Evolutionary conservation across 92 coral and sea anemone genomes (phyloP), one percentile per base, ranked within the genome.

Genomic region (Epizoanthus stellaris): DNA sequence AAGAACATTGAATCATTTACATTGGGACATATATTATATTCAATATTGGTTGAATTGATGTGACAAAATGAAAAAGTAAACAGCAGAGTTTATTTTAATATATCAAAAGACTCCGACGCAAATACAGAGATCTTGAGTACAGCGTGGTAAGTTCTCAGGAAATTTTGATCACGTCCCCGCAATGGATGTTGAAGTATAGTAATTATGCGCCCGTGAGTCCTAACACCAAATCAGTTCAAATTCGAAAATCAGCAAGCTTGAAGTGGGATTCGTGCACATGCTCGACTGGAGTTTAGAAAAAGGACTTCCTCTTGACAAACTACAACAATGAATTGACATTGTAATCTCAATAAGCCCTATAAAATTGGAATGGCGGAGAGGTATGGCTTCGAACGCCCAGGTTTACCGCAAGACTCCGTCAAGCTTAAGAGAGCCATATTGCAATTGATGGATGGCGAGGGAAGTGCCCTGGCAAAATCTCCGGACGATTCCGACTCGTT

Each of bases 1-100:
- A 38, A 38, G 73, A 25, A 45, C 20, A 16, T n/a, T n/a, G n/a
- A n/a, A n/a, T n/a, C n/a, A n/a, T n/a, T n/a, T n/a, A n/a, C n/a
- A n/a, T 68, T 43, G 12, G 69, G 39, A 64, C 5, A 67, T 67
- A 25, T 14, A 43, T 30, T 43, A n/a, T n/a, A n/a, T n/a, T n/a
- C n/a, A 67, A 23, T n/a, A 67, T 34, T 36, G 56, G 57, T 70
- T 39, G 54, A 70, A 23, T 15, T 57, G 77, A 72, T 49, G 38
- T 72, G 77, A 72, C 42, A 43, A n/a, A 72, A 72, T 72, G 36
- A 47, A 45, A 72, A 57, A 72, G 77, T 72, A 72, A 72, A 72
- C 59, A 72, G 43, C 10, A 39, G 23, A 38, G 73, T 38, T 68
- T 68, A 68, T 39, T 68, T 68, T 36, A 68, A 68, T 68, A 68